Evolutionary conservation across 2,888 invertebrate species (phyloP), one percentile per base, ranked within the genome.

Genomic region (Drosophila monieri): DNA sequence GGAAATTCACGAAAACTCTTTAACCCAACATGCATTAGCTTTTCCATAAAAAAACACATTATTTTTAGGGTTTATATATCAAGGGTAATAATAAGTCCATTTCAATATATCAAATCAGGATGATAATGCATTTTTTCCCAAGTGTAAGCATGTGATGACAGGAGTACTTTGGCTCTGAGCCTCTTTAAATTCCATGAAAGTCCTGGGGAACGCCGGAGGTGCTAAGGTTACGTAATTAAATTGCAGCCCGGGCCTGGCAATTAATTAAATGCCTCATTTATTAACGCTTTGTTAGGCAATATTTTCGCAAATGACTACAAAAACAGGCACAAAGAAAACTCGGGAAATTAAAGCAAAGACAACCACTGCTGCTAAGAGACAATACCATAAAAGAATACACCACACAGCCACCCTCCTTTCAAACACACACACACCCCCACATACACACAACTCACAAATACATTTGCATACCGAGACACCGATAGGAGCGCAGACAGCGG

Each of bases 251-350:
- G 72, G 65, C 75, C 64, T 58, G 59, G 83, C 80, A 87, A 87
- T 89, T 89, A 88, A 89, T 87, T 87, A 86, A 87, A 80, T 85
- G 88, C 80, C 78, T 76, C 85, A 83, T 89, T 87, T 89, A 88
- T 78, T 88, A 86, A 88, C 84, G 86, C 84, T 88, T 89, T 84
- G 86, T 77, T 85, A 75, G 64, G 73, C 76, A 79, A 77, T 77
- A 77, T 85, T 88, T 88, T 75, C 77, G 74, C 75, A 86, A 85
- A 83, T 70, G 86, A 65, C 84, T 83, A 78, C 78, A 78, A 88
- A 76, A 72, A 70, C 73, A 52, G 41, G 18, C 39, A 41, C 21
- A 39, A 49, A 32, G 35, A 58, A 68, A 44, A 25, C 35, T 21
- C 48, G 48, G n/a, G 72, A 68, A 60, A 71, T 60, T 60, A 47